These are phyloP conservation scores for Gonatopus flavifemur DNA, from an alignment of 1,140 invertebrate genomes.

Conservation along the genomic window DNA sequence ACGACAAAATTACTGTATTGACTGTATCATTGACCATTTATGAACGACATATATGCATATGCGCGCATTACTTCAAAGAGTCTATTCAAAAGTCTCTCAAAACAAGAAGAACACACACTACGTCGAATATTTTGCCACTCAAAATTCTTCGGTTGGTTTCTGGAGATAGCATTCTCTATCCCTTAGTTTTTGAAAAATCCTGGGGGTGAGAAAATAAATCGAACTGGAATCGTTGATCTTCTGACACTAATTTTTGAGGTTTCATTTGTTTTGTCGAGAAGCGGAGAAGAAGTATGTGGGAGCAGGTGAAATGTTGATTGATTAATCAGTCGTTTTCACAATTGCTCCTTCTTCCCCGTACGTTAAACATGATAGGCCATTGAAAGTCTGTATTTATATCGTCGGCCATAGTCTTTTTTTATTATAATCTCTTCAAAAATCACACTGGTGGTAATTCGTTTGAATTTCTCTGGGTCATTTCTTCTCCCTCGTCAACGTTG, in stretches of 20 bases:
- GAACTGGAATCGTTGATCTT: too few relatives aligned
- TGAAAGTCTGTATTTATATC: background rate
- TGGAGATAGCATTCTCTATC: too few relatives aligned
- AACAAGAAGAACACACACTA: background rate
- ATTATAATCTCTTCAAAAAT: slow-evolving; percentile 16
- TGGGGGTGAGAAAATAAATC: too few relatives aligned
- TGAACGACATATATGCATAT: background rate
- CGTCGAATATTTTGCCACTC: background rate
- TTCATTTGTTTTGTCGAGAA: background rate
- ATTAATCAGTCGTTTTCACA: background rate
- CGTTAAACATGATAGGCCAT: background rate
- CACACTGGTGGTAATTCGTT: slow-evolving; percentile 46
- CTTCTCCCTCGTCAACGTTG: slow-evolving; percentile 33
- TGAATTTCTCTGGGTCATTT: slow-evolving; percentile 35
- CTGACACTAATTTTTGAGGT: background rate
- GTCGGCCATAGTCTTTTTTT: too few relatives aligned
- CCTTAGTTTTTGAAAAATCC: too few relatives aligned
- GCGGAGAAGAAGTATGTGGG: background rate
- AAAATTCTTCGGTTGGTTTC: background rate
- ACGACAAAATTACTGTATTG: slow-evolving; percentile 15
- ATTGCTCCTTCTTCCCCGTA: background rate
- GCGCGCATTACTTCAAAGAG: background rate
- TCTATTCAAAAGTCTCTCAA: background rate
- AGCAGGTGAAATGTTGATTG: background rate
- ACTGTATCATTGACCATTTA: background rate